phyloP scores from a whole-genome alignment of 2,797 vertebrate species.

The Sebastes trivittatus region DNA sequence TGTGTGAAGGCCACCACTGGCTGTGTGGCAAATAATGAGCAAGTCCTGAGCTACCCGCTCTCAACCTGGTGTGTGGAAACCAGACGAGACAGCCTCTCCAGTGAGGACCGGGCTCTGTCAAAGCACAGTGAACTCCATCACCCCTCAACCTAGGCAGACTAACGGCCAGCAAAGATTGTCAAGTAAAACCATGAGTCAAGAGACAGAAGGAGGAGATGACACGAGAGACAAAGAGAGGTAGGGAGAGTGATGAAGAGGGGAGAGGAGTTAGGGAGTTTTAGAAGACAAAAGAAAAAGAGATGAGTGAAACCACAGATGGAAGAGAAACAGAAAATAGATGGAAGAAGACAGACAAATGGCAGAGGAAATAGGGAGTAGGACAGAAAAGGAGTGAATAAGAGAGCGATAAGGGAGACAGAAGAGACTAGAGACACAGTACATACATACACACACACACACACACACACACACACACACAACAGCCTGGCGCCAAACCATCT shows the following conservation, averaged over 20 bases:
- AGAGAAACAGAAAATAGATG: constrained; percentile 14
- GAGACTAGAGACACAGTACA: constrained; percentile 32
- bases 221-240: constrained; percentile 30
- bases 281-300: constrained; percentile 42
- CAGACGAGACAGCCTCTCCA: constrained; percentile 36
- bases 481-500: constrained; percentile 50
- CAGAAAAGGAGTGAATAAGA: constrained; percentile 43
- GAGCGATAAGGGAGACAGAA: constrained; percentile 36
- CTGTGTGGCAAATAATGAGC: constrained; percentile 59
- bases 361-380: constrained; percentile 13
- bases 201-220: constrained; percentile 41
- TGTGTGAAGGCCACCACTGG: constrained; percentile 15
- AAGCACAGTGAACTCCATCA: constrained; percentile 51
- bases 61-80: constrained; percentile 38
- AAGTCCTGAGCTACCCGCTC: constrained; percentile 20
- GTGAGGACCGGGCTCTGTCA: constrained; percentile 29
- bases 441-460: constrained; percentile 12
- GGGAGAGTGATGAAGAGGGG: constrained; percentile 13
- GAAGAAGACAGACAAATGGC: constrained; percentile 29
- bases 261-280: constrained; percentile 28
- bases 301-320: constrained; percentile 30
- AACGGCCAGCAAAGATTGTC: constrained; percentile 35
- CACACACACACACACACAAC: constrained; percentile 17
- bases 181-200: constrained; percentile 48
- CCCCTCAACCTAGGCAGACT: constrained; percentile 45